Evolutionary conservation across 2,888 invertebrate species (phyloP), one percentile per base, ranked within the genome.

Genomic region (Tachystola acroxantha): DNA sequence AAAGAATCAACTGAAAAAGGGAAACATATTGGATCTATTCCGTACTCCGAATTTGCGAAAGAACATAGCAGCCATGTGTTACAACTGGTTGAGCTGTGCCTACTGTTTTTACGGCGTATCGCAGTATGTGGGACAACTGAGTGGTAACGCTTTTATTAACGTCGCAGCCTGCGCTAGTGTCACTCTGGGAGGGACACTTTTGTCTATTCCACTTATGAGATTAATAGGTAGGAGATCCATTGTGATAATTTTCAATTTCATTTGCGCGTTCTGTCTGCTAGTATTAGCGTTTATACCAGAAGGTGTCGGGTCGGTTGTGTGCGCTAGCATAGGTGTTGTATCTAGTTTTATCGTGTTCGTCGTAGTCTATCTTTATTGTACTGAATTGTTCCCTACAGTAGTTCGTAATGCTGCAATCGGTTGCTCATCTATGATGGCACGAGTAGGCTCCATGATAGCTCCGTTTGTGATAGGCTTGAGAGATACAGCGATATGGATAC

Each of bases 361-460:
- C 1, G 91, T 94, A 12, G 93, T 93, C 7, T 97, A 96, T 70
- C 89, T 97, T 26, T 96, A 94, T 73, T 93, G 94, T 24, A 92
- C 95, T 0, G 97, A 97, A 74, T 66, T 96, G 33, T 96, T 96
- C 57, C 97, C 97, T 0, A 97, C 97, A 0, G 93, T 96, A 1
- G 92, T 96, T 1, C 87, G 97, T 20, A 96, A 96, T 56, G 92
- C 93, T 32, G 96, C 95, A 0, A 88, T 97, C 37, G 97, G 97
- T 0, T 88, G 93, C n/a, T 93, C 94, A n/a, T 96, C 96, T 0
- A 94, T 95, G 91, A 90, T 92, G 60, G 96, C 96, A 0, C 89
- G 96, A 46, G 81, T 96, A 13, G 97, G 97, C 0, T 95, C 96
- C 0, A 94, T 96, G 88, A 51, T 92, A 7, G 95, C 96, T 0